These are phyloP conservation scores for Lampris megalopsis DNA, from an alignment of 2,113 vertebrate genomes.

Conservation along the genomic window DNA sequence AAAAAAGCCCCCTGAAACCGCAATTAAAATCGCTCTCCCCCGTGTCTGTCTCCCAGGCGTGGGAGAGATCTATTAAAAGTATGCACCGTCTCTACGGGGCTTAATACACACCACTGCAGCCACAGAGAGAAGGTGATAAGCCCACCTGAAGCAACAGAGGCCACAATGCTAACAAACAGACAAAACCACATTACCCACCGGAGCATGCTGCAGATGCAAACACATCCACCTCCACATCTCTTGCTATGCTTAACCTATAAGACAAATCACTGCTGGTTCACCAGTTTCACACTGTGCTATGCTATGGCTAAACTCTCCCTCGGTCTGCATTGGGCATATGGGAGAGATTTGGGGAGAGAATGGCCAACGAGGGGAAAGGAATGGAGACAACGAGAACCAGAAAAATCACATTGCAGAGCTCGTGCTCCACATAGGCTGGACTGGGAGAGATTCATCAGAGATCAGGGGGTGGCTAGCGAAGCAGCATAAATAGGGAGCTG, in stretches of 20 bases:
- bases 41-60: constrained; percentile 20
- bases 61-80: constrained; percentile 59
- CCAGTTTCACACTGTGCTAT: constrained; percentile 15
- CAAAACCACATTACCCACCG: constrained; percentile 27
- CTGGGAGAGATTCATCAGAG: not conserved
- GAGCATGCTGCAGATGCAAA: constrained; percentile 8
- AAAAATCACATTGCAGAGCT: constrained; percentile 17
- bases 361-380: constrained; percentile 39
- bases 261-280: constrained; percentile 23
- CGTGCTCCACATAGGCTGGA: constrained; percentile 6
- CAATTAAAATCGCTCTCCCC: constrained; percentile 69
- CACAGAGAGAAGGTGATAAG: constrained; percentile 39
- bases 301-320: constrained; percentile 33
- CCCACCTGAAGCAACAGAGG: constrained; percentile 18
- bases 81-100: constrained; percentile 54
- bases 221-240: constrained; percentile 38
- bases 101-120: constrained; percentile 56
- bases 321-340: constrained; percentile 64
- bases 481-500: constrained; percentile 20
- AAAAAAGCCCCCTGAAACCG: constrained; percentile 68
- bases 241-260: constrained; percentile 18
- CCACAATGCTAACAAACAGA: constrained; percentile 1
- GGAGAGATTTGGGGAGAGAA: constrained; percentile 26
- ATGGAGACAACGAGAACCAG: constrained; percentile 17
- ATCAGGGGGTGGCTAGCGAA: constrained; percentile 7